Conservation (phyloP, 2,797 vertebrate species). For the Hozukius guyotensis region DNA sequence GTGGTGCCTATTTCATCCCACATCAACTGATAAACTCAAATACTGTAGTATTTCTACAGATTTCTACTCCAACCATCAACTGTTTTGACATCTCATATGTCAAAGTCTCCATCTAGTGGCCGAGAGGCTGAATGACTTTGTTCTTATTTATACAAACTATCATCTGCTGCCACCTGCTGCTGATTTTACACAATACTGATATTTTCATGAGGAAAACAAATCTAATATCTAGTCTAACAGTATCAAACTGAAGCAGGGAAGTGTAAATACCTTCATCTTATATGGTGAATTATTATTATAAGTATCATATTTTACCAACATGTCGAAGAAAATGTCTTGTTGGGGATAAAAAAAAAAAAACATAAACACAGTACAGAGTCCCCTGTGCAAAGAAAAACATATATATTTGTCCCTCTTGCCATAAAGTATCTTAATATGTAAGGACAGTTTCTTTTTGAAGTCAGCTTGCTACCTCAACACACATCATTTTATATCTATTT, state of each 20-base stretch:
- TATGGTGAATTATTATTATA: neutral
- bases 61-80: no score
- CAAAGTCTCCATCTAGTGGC: slow-evolving; percentile 45
- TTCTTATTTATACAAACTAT: neutral
- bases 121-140: neutral
- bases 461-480: rapidly evolving
- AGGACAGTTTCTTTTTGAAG: no score
- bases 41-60: neutral
- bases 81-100: neutral
- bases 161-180: slow-evolving; percentile 61
- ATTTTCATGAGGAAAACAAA: neutral
- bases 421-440: no score
- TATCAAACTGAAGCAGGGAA: neutral
- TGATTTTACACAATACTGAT: neutral
- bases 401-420: no score
- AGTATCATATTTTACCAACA: neutral
- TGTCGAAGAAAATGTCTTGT: neutral
- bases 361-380: no score
- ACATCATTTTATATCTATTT: no score
- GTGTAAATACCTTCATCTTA: neutral
- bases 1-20: neutral
- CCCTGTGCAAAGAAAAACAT: no score
- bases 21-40: neutral
- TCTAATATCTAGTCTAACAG: no score
- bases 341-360: rapidly evolving